These are phyloP conservation scores for Panthera uncia DNA, from an alignment of 2,113 vertebrate species.

Conservation along the genomic window DNA sequence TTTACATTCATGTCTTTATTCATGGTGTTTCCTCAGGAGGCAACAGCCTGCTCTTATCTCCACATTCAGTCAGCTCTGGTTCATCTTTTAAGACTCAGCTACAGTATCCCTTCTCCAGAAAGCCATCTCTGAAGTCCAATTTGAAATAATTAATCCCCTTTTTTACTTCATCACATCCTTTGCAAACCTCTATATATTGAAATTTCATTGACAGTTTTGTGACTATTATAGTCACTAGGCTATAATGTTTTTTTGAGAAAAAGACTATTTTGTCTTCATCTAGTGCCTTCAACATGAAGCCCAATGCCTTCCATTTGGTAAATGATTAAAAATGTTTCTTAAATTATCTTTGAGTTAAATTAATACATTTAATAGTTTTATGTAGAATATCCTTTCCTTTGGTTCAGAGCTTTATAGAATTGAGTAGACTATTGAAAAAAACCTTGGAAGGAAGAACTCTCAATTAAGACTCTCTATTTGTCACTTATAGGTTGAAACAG, in stretches of 20 bases:
- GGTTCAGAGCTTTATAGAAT: not conserved
- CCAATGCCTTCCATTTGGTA: not conserved
- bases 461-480: not conserved
- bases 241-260: constrained; percentile 11
- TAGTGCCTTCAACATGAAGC: not conserved
- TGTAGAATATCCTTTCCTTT: constrained; percentile 12
- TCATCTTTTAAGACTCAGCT: not conserved
- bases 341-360: constrained; percentile 42
- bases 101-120: not conserved
- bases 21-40: accelerated
- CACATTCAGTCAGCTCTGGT: not conserved
- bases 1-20: not conserved
- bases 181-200: not conserved
- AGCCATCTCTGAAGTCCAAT: not conserved
- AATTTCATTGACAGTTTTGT: constrained; percentile 4
- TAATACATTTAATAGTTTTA: constrained; percentile 33
- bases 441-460: not conserved
- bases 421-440: not conserved
- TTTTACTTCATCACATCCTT: not conserved
- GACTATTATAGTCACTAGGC: not conserved
- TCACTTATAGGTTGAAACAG: not conserved
- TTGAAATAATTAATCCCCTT: constrained; percentile 24
- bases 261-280: constrained; percentile 13
- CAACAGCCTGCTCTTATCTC: not conserved
- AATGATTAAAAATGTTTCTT: constrained; percentile 47